Percentiles rank a stretch among this genome's conserved stretches.
Evolutionary conservation across 2,797 vertebrate species (phyloP).

Genomic region (Enteromius viviparus): DNA sequence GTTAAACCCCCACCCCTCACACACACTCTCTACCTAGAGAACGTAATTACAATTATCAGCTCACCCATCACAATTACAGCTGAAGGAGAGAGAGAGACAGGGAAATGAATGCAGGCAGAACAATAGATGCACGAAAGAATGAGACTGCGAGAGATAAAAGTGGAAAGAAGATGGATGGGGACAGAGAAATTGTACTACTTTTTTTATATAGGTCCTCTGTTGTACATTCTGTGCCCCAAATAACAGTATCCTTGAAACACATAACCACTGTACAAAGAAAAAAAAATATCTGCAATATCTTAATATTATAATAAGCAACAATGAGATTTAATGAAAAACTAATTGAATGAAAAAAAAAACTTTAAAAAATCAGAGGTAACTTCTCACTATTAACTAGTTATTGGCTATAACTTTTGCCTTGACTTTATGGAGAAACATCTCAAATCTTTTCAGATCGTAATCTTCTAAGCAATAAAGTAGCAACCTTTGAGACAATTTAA

Average conservation of each 20-base stretch:
- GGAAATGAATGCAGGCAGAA: slow-evolving; percentile 17
- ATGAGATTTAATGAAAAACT: neutral
- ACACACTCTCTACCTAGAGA: slow-evolving; percentile 43
- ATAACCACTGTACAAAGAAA: neutral
- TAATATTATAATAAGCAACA: neutral
- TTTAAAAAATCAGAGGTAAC: neutral
- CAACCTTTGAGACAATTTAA: neutral
- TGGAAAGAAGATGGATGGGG: slow-evolving; percentile 18
- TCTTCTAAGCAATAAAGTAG: neutral
- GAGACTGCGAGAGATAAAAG: slow-evolving; percentile 34
- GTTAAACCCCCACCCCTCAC: slow-evolving; percentile 34
- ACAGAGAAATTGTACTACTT: neutral
- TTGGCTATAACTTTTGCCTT: neutral
- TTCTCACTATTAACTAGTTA: neutral
- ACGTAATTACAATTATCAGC: slow-evolving; percentile 58
- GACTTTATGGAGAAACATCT: neutral
- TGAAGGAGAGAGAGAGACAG: slow-evolving; percentile 7
- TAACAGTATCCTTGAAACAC: neutral
- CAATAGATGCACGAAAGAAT: slow-evolving; percentile 24
- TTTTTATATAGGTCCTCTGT: neutral
- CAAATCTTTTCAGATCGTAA: neutral
- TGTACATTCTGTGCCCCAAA: neutral
- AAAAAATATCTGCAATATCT: neutral
- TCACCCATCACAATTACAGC: slow-evolving; percentile 47
- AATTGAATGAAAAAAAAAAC: neutral